These are phyloP conservation scores for Lamprologus lemairii DNA, from an alignment of 2,113 vertebrate genomes.

Conservation along the genomic window DNA sequence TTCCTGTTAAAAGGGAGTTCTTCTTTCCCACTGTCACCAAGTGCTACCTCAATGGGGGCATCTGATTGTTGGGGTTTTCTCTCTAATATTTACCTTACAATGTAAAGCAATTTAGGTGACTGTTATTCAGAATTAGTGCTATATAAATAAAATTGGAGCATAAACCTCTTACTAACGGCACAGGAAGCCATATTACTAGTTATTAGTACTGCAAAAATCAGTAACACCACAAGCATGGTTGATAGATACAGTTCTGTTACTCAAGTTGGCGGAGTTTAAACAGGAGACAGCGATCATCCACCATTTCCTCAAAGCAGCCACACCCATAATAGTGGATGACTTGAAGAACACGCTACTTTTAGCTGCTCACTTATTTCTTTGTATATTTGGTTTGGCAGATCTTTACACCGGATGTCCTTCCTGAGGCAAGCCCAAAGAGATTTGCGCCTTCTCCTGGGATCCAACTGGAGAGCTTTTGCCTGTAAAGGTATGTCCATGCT, in stretches of 20 bases:
- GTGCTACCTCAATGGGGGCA: neutral
- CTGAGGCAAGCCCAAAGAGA: neutral
- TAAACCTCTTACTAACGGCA: neutral
- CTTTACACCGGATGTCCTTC: neutral
- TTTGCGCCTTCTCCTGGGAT: neutral
- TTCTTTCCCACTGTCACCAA: neutral
- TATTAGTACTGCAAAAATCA: neutral
- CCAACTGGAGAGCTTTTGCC: neutral
- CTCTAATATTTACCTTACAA: neutral
- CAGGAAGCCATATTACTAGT: neutral
- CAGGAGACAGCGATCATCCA: neutral
- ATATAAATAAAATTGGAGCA: neutral
- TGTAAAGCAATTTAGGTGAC: neutral
- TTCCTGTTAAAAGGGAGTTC: neutral
- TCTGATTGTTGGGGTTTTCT: neutral
- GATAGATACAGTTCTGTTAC: neutral
- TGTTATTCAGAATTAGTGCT: neutral
- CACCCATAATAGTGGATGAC: neutral
- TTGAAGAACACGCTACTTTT: neutral
- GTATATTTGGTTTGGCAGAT: neutral
- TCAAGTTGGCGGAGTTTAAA: neutral
- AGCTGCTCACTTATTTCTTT: neutral
- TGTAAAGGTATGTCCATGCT: neutral
- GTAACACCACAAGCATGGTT: neutral
- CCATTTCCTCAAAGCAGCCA: neutral